Evolutionary conservation across 2,888 invertebrate genomes (phyloP).

Genomic region (Noctua janthina): DNA sequence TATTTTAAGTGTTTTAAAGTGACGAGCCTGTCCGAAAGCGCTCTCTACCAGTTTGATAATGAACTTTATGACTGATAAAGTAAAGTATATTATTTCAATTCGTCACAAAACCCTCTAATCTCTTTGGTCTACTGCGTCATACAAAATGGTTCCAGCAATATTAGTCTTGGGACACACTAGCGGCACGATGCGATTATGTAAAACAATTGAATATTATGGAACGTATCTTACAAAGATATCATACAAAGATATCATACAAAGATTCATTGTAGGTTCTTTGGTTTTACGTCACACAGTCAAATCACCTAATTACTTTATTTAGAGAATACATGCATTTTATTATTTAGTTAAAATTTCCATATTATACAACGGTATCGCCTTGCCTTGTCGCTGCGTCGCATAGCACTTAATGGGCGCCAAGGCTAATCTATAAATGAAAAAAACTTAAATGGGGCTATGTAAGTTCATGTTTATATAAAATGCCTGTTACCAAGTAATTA

Average conservation of each 20-base stretch:
- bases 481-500: conserved; percentile 65
- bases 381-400: background rate
- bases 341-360: background rate
- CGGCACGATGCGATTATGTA: background rate
- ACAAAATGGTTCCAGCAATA: background rate
- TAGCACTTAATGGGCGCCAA: conserved; percentile 1
- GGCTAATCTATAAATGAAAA: conserved; percentile 34
- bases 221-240: no score
- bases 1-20: background rate
- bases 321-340: background rate
- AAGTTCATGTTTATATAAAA: conserved; percentile 40
- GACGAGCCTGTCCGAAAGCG: background rate
- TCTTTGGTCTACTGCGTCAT: background rate
- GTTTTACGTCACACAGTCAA: background rate
- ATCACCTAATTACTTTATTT: background rate
- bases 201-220: background rate
- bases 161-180: conserved; percentile 9
- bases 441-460: conserved; percentile 16
- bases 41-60: background rate
- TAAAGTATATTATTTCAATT: background rate
- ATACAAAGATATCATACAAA: background rate
- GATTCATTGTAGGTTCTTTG: background rate
- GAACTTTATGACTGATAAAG: background rate
- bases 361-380: background rate
- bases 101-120: background rate